A percentile compares a stretch with the other conserved stretches of the same genome.
phyloP scores from a whole-genome alignment of 2,113 vertebrate species.

The Saiga tatarica region DNA sequence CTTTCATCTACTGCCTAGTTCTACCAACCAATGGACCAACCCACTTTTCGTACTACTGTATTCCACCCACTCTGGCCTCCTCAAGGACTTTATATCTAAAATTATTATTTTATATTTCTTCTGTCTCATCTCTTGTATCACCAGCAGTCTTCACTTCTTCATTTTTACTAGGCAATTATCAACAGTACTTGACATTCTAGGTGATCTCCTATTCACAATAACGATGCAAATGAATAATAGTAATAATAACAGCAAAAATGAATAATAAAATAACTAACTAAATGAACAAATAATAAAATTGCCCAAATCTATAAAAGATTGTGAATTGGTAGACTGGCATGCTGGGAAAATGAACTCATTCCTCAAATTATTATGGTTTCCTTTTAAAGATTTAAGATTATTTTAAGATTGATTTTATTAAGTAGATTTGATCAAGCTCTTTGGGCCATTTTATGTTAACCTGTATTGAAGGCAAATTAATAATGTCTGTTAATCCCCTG shows the following conservation, averaged over 20 bases:
- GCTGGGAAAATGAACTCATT: background rate
- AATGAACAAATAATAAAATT: background rate
- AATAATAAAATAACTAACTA: background rate
- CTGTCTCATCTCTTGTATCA: background rate
- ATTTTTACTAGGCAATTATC: background rate
- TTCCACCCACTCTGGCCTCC: background rate
- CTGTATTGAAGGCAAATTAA: background rate
- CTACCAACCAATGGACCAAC: background rate
- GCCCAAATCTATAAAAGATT: background rate
- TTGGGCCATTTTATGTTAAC: background rate
- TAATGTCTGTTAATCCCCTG: background rate
- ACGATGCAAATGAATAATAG: background rate
- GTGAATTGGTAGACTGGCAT: background rate
- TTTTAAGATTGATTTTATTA: background rate
- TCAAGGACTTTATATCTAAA: background rate
- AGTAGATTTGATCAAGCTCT: background rate
- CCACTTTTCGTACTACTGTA: background rate
- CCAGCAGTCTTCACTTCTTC: background rate
- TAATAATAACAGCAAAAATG: background rate
- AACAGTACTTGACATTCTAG: background rate
- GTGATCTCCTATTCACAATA: background rate
- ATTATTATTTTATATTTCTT: background rate
- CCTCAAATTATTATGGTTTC: background rate
- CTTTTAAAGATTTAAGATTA: background rate
- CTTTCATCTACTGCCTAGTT: background rate